Evolutionary conservation across 2,113 vertebrate genomes (phyloP).

Genomic region (Peromyscus californicus): DNA sequence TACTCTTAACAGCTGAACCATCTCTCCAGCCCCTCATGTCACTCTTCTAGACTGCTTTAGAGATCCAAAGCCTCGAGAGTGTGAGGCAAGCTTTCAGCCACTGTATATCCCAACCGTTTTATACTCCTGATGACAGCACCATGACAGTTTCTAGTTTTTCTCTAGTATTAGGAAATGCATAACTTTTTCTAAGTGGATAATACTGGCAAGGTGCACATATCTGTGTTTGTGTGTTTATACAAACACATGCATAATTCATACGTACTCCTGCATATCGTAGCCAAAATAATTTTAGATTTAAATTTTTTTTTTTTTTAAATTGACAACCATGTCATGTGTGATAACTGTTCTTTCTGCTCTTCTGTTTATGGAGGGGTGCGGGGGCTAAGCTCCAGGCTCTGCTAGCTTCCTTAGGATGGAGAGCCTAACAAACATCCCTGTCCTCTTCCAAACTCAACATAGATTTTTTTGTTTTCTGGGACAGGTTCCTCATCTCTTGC

Average conservation of each 20-base stretch:
- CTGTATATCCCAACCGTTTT: neutral
- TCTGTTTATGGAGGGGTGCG: neutral
- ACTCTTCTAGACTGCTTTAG: neutral
- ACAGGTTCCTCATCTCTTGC: neutral
- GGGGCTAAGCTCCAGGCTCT: neutral
- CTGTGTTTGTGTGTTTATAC: neutral
- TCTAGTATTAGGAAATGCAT: neutral
- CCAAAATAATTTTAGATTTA: neutral
- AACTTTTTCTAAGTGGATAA: constrained; percentile 24
- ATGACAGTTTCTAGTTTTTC: neutral
- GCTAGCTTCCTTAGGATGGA: neutral
- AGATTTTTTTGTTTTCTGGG: neutral
- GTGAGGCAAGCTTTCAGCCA: neutral
- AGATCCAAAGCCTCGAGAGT: neutral
- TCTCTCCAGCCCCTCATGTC: neutral
- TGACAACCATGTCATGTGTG: neutral
- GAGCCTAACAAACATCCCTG: neutral
- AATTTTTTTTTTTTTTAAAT: neutral
- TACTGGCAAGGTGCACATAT: neutral
- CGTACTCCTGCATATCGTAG: neutral
- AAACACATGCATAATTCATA: neutral
- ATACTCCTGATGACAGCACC: neutral
- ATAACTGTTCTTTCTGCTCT: neutral
- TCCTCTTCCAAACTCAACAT: neutral
- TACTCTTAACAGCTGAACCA: neutral